Conservation (phyloP, 2,797 vertebrate genomes). For the Manis pentadactyla region DNA sequence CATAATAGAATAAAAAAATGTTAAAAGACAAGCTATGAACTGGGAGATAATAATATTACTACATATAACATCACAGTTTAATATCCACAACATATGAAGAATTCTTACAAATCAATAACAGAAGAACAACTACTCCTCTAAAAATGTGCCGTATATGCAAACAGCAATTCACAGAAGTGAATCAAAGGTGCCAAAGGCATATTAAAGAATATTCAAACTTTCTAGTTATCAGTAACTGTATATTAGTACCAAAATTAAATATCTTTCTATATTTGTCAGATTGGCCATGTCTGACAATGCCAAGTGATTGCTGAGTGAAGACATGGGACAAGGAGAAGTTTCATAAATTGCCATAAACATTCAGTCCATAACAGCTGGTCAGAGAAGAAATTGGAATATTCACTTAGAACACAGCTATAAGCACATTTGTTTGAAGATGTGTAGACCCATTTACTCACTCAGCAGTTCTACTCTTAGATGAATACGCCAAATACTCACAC, state of each 20-base stretch:
- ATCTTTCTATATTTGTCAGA: neutral
- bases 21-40: neutral
- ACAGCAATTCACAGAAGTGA: neutral
- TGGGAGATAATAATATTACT: neutral
- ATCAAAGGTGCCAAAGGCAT: neutral
- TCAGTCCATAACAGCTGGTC: neutral
- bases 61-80: neutral
- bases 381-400: neutral
- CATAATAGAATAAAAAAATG: neutral
- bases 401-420: neutral
- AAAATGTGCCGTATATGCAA: neutral
- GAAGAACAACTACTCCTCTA: neutral
- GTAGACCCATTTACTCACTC: neutral
- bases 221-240: neutral
- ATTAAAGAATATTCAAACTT: neutral
- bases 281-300: neutral
- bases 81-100: neutral
- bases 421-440: neutral
- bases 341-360: neutral
- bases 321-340: neutral
- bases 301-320: neutral
- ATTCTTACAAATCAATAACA: neutral
- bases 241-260: neutral
- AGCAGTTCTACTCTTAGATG: neutral
- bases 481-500: neutral